Base-by-base conservation (phyloP, 2,797 vertebrate species). In the Chelon auratus region DNA sequence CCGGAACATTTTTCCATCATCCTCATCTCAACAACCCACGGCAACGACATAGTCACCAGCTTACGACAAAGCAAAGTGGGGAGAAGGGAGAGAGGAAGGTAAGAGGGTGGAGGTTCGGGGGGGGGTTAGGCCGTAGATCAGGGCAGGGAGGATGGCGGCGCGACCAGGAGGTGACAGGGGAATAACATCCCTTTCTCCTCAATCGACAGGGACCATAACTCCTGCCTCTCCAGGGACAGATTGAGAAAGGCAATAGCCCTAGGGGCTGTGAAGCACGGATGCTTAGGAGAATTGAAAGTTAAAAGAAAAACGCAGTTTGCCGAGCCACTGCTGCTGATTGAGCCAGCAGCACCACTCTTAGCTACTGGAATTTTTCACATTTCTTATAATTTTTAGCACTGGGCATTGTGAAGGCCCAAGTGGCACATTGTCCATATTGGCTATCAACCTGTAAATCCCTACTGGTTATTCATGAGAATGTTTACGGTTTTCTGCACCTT, bases 111-210 rank as follows among this genome's bases (percentile, higher is more conserved):
- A 10, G 3, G 40, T 5, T 60, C 22, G 89, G 91, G 83, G 81
- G 76, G 87, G 93, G 88, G 72, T 82, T 72, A 74, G 95, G 94
- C 95, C 86, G 96, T 99, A 95, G 96, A 98, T 99, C 97, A 99
- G 96, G 91, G 76, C 93, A 91, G 90, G 88, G 96, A 96, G 95
- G 96, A 96, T 95, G 95, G 95, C 89, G 91, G 92, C 93, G 93
- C 94, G 40, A 84, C 91, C 94, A 90, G 94, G 95, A 93, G 96
- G 95, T 97, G 97, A 99, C 97, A 98, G 93, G 96, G 97, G 97
- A 98, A 97, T 99, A 98, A 99, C 98, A 98, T 97, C 97, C 97
- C 96, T 98, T 99, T 99, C 97, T 99, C 96, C 96, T 96, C 96
- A 95, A 95, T 95, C 94, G 97, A 99, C 98, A 99, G 95, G 96